Evolutionary conservation across 2,113 vertebrate genomes (phyloP), one percentile per base, ranked within the genome.

Genomic region (Gasterosteus nipponicus): DNA sequence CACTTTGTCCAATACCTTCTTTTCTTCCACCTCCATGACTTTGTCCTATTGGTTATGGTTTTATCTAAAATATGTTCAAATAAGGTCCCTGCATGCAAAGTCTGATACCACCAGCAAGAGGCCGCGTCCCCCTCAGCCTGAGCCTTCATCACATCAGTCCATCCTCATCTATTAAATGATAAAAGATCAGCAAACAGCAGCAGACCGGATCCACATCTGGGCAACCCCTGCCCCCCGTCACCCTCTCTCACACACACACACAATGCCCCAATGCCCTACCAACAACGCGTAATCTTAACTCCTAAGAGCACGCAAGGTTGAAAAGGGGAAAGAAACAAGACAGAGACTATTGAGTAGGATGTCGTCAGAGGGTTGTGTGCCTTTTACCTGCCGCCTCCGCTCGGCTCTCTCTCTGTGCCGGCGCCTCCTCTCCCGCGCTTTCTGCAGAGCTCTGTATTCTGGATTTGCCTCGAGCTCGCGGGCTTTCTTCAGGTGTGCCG

Each of bases 401-500:
- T 97, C 96, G n/a, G 94, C 93, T 33, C 93, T 93, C 59, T 96
- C 96, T 66, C 95, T 93, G 82, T 95, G 94, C 83, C 96, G 95
- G 82, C 92, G 94, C 83, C 96, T 96, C 65, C 92, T 95, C 83
- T 98, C 97, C 78, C 94, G 95, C 85, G 97, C 96, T 82, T 95
- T 96, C 69, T 90, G 88, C 1, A 94, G 75, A 69, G 96, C 96
- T 7, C 67, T 84, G 61, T 93, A 91, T 59, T 94, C 93, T 9
- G 85, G 70, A 19, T 87, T 33, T 95, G 90, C 77, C 31, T 99
- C 97, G 16, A 97, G 92, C 83, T 99, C 97, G 15, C 97, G 95
- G 85, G 96, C 96, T 94, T 98, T 99, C 94, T 99, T 99, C 91
- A 99, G 95, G 81, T 97, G 97, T 84, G 97, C 96, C 0, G 97